These are phyloP conservation scores for Cantharis lateralis DNA, from an alignment of 2,888 invertebrate genomes.

Conservation along the genomic window DNA sequence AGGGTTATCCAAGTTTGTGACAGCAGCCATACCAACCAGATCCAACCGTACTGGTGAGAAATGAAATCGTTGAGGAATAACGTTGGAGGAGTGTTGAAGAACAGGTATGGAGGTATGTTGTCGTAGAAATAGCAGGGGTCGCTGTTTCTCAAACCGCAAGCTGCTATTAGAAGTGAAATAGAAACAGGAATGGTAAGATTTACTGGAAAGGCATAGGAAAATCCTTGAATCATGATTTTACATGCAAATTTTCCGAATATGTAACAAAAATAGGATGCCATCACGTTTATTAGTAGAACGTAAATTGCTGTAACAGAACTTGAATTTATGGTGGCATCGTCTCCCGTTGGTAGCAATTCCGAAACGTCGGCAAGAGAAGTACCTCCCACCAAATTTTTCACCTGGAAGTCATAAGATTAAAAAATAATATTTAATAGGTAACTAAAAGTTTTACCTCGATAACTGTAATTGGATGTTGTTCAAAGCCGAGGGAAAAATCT, in stretches of 20 bases:
- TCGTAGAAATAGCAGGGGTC: conserved; percentile 89
- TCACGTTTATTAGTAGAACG: conserved; percentile 79
- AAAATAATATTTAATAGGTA: background rate
- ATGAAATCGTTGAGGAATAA: conserved; percentile 84
- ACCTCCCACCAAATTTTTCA: conserved; percentile 65
- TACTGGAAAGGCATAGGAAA: conserved; percentile 96
- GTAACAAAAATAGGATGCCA: conserved; percentile 86
- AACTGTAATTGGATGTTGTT: conserved; percentile 77
- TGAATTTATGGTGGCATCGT: conserved; percentile 74
- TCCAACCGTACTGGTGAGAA: conserved; percentile 88
- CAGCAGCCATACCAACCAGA: conserved; percentile 89
- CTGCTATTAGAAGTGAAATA: conserved; percentile 84
- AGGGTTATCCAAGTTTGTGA: conserved; percentile 97
- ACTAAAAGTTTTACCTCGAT: conserved; percentile 63
- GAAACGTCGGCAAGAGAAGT: conserved; percentile 73
- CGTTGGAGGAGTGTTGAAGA: conserved; percentile 87
- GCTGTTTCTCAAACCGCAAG: conserved; percentile 83
- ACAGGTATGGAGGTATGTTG: conserved; percentile 85
- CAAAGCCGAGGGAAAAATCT: conserved; percentile 75
- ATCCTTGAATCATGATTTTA: conserved; percentile 95
- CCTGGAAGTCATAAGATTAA: conserved; percentile 53
- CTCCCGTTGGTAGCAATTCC: conserved; percentile 76
- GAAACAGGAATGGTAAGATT: conserved; percentile 90
- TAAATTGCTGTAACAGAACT: conserved; percentile 74
- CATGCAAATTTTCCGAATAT: conserved; percentile 95